Evolutionary conservation across 2,797 vertebrate species (phyloP).

Genomic region (Lagothrix lagotricha): DNA sequence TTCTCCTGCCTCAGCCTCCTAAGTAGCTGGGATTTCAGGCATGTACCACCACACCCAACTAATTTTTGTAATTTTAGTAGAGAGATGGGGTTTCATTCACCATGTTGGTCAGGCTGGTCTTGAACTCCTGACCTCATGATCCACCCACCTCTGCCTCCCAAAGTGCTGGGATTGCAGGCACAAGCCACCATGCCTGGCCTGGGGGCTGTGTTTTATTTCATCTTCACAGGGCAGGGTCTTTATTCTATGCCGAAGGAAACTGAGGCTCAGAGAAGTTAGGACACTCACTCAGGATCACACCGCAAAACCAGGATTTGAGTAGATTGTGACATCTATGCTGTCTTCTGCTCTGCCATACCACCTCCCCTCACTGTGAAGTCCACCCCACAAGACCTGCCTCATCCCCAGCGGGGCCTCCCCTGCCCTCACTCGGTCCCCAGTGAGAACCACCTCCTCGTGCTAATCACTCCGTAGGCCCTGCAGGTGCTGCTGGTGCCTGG

Average conservation of each 20-base stretch:
- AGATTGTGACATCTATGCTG: background rate
- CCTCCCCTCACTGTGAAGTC: background rate
- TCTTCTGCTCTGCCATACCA: background rate
- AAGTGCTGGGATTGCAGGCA: no score
- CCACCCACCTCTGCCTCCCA: no score
- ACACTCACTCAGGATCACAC: background rate
- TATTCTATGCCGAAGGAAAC: background rate
- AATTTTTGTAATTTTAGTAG: no score
- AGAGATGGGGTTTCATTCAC: no score
- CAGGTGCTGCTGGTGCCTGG: accelerated
- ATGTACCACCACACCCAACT: no score
- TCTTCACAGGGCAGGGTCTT: accelerated
- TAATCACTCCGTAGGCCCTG: background rate
- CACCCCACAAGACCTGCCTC: accelerated
- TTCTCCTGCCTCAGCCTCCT: no score
- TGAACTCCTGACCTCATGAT: no score
- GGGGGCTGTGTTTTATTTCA: background rate
- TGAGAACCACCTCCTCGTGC: background rate
- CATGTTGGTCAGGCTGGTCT: no score
- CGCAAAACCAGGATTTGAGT: background rate
- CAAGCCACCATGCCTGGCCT: background rate
- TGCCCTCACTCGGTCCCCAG: background rate
- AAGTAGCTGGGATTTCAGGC: no score
- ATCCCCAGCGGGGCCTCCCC: background rate
- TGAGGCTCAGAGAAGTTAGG: background rate